Conservation (phyloP, 1,140 invertebrate species). For the Caligus rogercresseyi region DNA sequence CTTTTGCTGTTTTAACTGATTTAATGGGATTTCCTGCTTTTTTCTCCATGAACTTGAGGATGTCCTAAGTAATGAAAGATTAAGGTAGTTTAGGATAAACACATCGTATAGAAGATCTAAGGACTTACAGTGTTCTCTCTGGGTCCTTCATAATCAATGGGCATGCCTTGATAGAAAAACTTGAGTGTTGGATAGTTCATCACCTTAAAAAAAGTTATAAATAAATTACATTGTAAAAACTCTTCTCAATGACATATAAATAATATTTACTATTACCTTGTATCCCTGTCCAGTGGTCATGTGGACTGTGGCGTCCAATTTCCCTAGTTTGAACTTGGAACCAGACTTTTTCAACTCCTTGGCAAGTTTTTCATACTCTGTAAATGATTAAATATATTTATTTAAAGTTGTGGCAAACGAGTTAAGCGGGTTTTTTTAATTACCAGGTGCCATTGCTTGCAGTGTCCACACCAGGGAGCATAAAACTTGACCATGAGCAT, state of each 20-base stretch:
- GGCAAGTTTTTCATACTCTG: constrained; percentile 89
- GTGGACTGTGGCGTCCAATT: constrained; percentile 92
- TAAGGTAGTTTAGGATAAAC: background rate
- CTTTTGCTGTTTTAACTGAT: constrained; percentile 52
- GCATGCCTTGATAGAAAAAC: constrained; percentile 73
- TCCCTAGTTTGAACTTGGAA: constrained; percentile 70
- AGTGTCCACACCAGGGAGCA: background rate
- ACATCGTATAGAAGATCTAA: background rate
- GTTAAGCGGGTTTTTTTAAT: no score
- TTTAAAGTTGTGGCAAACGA: no score
- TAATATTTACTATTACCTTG: background rate
- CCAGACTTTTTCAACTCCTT: constrained; percentile 50
- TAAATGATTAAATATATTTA: no score
- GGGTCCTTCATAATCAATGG: constrained; percentile 69
- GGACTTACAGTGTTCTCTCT: constrained; percentile 64
- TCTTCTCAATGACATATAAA: no score
- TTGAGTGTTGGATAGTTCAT: constrained; percentile 92
- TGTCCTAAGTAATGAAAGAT: background rate
- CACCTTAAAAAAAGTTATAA: constrained; percentile 39
- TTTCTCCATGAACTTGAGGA: background rate
- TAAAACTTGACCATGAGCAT: background rate
- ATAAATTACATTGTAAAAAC: no score
- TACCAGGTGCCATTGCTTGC: background rate
- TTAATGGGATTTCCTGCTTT: constrained; percentile 53
- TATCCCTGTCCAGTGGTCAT: constrained; percentile 63